Evolutionary conservation across 2,113 vertebrate genomes (phyloP), one percentile per base, ranked within the genome.

Genomic region (Sisor rabdophorus): DNA sequence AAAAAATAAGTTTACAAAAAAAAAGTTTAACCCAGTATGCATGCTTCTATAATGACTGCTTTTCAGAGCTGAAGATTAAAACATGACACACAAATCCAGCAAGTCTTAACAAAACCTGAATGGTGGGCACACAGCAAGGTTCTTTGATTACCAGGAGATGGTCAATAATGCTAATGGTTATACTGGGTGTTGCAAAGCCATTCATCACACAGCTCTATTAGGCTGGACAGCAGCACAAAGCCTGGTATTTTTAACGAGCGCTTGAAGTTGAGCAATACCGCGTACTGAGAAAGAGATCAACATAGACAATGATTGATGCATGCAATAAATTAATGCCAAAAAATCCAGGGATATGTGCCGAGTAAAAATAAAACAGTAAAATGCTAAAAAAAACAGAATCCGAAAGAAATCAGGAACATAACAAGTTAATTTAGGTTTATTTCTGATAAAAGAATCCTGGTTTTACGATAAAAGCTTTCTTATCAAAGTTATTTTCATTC

Each of bases 91-190:
- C 71, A 44, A 59, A 52, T 55, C 70, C 65, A 65, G 65, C 75
- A 71, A 80, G 56, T 74, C 73, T 40, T 64, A 84, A 81, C 75
- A 78, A 75, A 75, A 64, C 59, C 59, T 61, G 70, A 79, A 77
- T 67, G 79, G 52, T 64, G 24, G 64, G 60, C 70, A 32, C 73
- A 76, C 55, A 65, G 32, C 30, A 24, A 11, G 69, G 30, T 60
- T 55, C 75, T 80, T 78, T 84, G 81, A 87, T 86, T 76, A 47
- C 64, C 56, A 19, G 76, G 67, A 76, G 78, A 54, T 54, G 58
- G 83, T 87, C 84, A 82, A 84, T 86, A 86, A 85, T 82, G 81
- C 73, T 87, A 85, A 87, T 84, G 81, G 63, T 78, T 73, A 73
- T 81, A 59, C 75, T 71, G 70, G 67, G 71, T 59, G 58, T 56